Percentiles rank a stretch among this genome's conserved stretches.
phyloP scores from a whole-genome alignment of 2,113 vertebrate genomes.

The Phasianus colchicus region DNA sequence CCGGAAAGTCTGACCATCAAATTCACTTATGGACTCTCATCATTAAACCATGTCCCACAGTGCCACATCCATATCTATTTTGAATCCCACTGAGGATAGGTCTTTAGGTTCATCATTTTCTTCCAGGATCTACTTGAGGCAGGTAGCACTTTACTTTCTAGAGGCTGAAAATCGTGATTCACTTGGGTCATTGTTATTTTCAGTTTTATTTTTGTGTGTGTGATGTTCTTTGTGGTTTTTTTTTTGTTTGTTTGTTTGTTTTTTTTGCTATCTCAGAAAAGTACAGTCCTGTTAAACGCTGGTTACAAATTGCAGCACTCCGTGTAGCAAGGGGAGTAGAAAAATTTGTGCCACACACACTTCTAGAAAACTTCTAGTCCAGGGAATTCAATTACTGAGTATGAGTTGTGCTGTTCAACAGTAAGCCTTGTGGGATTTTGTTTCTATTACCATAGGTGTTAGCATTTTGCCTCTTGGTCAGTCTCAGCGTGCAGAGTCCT shows the following conservation, averaged over 20 bases:
- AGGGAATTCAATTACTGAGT: neutral
- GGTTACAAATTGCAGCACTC: neutral
- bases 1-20: neutral
- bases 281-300: neutral
- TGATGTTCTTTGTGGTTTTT: neutral
- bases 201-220: neutral
- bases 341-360: neutral
- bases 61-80: neutral
- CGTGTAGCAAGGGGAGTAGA: neutral
- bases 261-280: neutral
- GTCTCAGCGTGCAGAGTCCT: neutral
- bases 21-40: neutral
- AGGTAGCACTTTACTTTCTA: neutral
- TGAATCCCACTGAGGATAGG: neutral
- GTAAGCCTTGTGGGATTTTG: neutral
- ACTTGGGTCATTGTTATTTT: rapidly evolving
- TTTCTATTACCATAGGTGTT: neutral
- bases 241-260: neutral
- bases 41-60: neutral
- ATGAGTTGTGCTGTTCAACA: neutral
- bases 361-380: neutral
- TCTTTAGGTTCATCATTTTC: neutral
- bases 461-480: neutral
- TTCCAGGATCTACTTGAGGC: neutral
- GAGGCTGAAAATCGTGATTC: neutral